Evolutionary conservation across 2,888 invertebrate genomes (phyloP).

Genomic region (Melipona beecheii): DNA sequence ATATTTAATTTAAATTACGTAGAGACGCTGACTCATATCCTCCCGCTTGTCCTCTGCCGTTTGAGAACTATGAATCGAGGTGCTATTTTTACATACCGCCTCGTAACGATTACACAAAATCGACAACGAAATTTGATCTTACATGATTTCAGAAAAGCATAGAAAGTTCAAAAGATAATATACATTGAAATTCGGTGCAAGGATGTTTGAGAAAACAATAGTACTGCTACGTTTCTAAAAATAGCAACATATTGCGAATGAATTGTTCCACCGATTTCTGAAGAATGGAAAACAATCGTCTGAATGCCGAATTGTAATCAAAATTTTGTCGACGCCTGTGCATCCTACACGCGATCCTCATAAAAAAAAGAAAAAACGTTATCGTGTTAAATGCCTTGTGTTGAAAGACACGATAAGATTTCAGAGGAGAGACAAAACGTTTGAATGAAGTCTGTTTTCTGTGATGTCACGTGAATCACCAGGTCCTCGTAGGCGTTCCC

Average conservation of each 20-base stretch:
- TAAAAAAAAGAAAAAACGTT: neutral
- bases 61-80: slow-evolving; percentile 16
- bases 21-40: slow-evolving; percentile 61
- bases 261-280: neutral
- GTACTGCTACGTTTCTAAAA: neutral
- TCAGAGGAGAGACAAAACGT: slow-evolving; percentile 31
- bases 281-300: neutral
- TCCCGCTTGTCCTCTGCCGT: slow-evolving; percentile 32
- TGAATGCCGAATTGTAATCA: neutral
- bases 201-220: neutral
- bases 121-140: neutral
- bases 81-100: slow-evolving; percentile 9
- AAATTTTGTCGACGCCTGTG: neutral
- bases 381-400: slow-evolving; percentile 10
- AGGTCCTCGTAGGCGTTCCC: slow-evolving; percentile 63
- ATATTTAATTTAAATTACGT: slow-evolving; percentile 40
- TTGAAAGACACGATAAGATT: slow-evolving; percentile 4
- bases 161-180: neutral
- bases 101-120: slow-evolving; percentile 15
- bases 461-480: slow-evolving; percentile 67
- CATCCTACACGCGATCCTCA: neutral
- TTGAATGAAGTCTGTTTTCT: slow-evolving; percentile 55
- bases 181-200: neutral
- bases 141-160: neutral
- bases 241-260: neutral